Base-by-base conservation (phyloP, 2,797 vertebrate genomes). In the Hippocampus kuda region DNA sequence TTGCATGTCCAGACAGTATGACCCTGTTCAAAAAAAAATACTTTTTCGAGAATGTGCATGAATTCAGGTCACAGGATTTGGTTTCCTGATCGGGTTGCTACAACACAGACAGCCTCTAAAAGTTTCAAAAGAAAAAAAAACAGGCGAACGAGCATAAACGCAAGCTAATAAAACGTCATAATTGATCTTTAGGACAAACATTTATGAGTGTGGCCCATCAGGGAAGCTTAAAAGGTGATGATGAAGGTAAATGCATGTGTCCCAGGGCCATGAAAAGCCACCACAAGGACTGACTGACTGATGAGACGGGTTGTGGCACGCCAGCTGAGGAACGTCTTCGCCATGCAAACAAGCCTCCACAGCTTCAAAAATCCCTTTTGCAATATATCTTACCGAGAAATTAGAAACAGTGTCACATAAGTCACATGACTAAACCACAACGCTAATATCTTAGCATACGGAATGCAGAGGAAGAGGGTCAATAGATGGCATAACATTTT, bases 41-140 rank as follows among this genome's bases (percentile, higher is more conserved):
- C 38, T 44, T 64, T 30, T 64, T 38, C 41, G 15, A 64, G 20
- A 64, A 44, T 64, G 24, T 59, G 26, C 26, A 24, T 3, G 10
- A n/a, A n/a, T 56, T 63, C 38, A 42, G 18, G 61, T 5, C 62
- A n/a, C 38, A n/a, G 2, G 38, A 42, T 63, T 44, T n/a, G 41
- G 61, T 26, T 64, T 64, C 41, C 44, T 46, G 24, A 24, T 16
- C 6, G 4, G n/a, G 34, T 42, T 42, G 38, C 20, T 7, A 38
- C 61, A 63, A 42, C 16, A 63, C 9, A 18, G 34, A 60, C 5
- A 26, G 27, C 6, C 26, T 60, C 27, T 38, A 8, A 20, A 41
- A 24, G 1, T 41, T 42, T 4, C 34, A 38, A 38, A 38, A 7
- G 6, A 38, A 7, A 73, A 83, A 76, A 27, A 1, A 30, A 16